A percentile compares a stretch with the other conserved stretches of the same genome.
These are phyloP conservation scores for Sakesphorus luctuosus DNA, from an alignment of 2,113 vertebrate species.

Conservation along the genomic window DNA sequence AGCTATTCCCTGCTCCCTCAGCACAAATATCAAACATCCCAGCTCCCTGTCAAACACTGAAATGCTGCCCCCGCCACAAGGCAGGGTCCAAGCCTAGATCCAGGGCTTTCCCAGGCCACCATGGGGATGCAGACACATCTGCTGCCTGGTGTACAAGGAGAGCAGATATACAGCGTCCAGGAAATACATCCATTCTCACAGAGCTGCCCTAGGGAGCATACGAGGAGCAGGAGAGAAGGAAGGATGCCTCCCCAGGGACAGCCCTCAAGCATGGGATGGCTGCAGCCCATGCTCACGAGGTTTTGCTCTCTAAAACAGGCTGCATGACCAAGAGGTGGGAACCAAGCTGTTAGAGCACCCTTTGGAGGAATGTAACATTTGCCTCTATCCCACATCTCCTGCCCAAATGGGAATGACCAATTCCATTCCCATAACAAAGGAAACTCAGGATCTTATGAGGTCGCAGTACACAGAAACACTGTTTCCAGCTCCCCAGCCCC, in stretches of 20 bases:
- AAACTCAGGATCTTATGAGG: neutral
- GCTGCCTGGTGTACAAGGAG: neutral
- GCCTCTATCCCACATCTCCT: neutral
- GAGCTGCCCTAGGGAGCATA: neutral
- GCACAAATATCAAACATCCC: neutral
- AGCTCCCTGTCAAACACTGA: neutral
- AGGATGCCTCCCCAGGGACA: neutral
- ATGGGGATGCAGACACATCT: neutral
- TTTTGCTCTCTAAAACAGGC: neutral
- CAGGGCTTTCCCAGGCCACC: neutral
- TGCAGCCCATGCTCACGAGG: neutral
- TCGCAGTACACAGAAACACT: neutral
- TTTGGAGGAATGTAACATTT: fast-evolving
- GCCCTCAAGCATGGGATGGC: neutral
- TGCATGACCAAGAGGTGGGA: neutral
- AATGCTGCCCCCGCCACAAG: neutral
- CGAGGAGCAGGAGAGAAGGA: neutral
- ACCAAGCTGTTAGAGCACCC: neutral
- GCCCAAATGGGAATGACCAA: neutral
- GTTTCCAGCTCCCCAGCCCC: neutral
- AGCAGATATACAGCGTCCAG: fast-evolving
- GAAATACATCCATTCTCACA: fast-evolving
- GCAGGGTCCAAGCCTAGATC: neutral
- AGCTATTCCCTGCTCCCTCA: neutral
- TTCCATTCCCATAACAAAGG: neutral